Percentiles rank a stretch among this genome's conserved stretches.
Evolutionary conservation across 1,140 invertebrate species (phyloP).

Genomic region (Drosophila erecta): DNA sequence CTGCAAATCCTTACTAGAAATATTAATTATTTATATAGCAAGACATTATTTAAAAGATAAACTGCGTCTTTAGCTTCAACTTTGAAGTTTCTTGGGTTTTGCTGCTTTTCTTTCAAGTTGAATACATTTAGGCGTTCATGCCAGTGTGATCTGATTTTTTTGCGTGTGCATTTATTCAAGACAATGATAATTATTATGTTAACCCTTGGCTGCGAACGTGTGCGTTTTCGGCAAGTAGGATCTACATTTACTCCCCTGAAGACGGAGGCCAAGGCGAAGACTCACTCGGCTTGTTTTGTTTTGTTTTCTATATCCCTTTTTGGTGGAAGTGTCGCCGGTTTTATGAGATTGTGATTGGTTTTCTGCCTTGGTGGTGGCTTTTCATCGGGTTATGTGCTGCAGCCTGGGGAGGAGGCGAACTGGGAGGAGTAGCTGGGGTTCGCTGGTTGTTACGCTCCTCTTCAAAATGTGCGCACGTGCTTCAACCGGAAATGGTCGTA

Average conservation of each 20-base stretch:
- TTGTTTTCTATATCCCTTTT: slow-evolving; percentile 18
- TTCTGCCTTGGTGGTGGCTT: slow-evolving; percentile 68
- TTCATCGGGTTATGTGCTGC: slow-evolving; percentile 30
- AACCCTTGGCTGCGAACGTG: slow-evolving; percentile 71
- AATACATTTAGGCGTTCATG: no score
- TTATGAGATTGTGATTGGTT: slow-evolving; percentile 74
- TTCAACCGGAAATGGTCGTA: slow-evolving; percentile 82
- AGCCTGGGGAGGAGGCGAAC: neutral
- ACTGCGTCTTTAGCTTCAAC: no score
- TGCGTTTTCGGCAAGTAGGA: slow-evolving; percentile 77
- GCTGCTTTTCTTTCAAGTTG: neutral
- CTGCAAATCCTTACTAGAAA: no score
- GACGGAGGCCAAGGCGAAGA: neutral
- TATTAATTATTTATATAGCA: no score
- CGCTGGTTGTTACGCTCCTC: slow-evolving; percentile 51
- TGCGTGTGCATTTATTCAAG: slow-evolving; percentile 43
- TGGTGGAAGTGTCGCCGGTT: slow-evolving; percentile 59
- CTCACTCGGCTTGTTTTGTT: slow-evolving; percentile 9
- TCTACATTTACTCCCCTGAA: slow-evolving; percentile 28
- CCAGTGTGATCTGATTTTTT: neutral
- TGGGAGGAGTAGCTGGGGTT: slow-evolving; percentile 26
- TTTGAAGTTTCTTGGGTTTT: neutral
- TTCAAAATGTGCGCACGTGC: slow-evolving; percentile 74
- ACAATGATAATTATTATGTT: slow-evolving; percentile 76
- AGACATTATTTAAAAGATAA: no score